Percentiles rank a stretch among this genome's conserved stretches.
Evolutionary conservation across 2,113 vertebrate species (phyloP).

Genomic region (Cephalopholis sonnerati): DNA sequence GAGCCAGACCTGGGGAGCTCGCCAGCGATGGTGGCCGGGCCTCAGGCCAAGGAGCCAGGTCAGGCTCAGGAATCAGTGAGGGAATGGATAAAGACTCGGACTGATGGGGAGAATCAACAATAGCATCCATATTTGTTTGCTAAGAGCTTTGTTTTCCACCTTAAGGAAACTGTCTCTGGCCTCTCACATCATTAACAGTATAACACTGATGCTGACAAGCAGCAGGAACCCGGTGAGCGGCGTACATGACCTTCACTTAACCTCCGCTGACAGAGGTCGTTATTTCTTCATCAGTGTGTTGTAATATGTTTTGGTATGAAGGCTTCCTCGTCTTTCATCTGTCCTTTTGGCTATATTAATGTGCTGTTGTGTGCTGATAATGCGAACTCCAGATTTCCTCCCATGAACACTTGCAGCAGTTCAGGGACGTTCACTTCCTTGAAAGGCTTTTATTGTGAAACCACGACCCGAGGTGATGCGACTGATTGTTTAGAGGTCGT

Average conservation of each 20-base stretch:
- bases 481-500: conserved; percentile 2
- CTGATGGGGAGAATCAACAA: too few species aligned
- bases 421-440: background rate
- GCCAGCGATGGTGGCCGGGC: too few species aligned
- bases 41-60: too few species aligned
- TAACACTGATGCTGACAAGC: background rate
- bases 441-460: conserved; percentile 22
- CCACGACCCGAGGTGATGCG: background rate
- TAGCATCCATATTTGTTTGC: background rate
- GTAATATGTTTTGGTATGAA: background rate
- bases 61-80: too few species aligned
- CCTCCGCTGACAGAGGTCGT: background rate
- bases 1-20: too few species aligned
- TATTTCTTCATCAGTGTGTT: background rate
- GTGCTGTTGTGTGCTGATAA: background rate
- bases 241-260: background rate
- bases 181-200: background rate
- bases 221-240: background rate
- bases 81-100: too few species aligned
- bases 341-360: background rate
- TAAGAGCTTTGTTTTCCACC: background rate
- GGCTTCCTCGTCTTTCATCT: background rate
- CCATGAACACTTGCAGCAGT: conserved; percentile 5
- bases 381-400: conserved; percentile 6
- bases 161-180: background rate